Percentiles rank a stretch among this genome's conserved stretches.
These are phyloP conservation scores for Lampropteryx suffumata DNA, from an alignment of 2,888 invertebrate species.

Conservation along the genomic window DNA sequence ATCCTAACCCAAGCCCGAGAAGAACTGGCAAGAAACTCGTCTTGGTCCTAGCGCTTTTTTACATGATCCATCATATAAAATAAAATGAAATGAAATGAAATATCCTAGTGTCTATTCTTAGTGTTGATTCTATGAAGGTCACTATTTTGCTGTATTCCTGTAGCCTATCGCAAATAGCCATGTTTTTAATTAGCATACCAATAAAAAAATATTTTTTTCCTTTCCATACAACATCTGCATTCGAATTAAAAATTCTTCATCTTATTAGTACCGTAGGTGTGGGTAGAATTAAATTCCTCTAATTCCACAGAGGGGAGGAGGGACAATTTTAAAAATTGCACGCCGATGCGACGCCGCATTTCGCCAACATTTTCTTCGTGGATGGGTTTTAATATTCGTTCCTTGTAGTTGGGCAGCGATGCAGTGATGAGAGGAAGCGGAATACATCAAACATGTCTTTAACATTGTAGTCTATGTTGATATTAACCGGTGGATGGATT, in stretches of 20 bases:
- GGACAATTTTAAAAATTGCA: constrained; percentile 46
- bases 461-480: too few relatives aligned
- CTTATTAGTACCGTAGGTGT: constrained; percentile 32
- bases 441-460: not conserved
- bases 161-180: too few relatives aligned
- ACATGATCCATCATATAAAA: too few relatives aligned
- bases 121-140: too few relatives aligned
- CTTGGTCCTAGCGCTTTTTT: too few relatives aligned
- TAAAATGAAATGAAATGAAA: too few relatives aligned
- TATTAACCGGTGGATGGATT: too few relatives aligned
- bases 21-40: too few relatives aligned
- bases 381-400: constrained; percentile 50
- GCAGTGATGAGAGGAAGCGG: constrained; percentile 5
- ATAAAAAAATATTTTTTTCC: not conserved
- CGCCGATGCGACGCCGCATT: constrained; percentile 27
- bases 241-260: constrained; percentile 31
- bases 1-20: too few relatives aligned
- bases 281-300: constrained; percentile 34
- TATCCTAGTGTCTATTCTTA: too few relatives aligned
- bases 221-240: constrained; percentile 14
- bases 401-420: constrained; percentile 25
- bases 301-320: constrained; percentile 21
- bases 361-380: constrained; percentile 38
- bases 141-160: too few relatives aligned
- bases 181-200: too few relatives aligned